phyloP scores from a whole-genome alignment of 2,113 vertebrate species.

The Coptodon bakossiorum region DNA sequence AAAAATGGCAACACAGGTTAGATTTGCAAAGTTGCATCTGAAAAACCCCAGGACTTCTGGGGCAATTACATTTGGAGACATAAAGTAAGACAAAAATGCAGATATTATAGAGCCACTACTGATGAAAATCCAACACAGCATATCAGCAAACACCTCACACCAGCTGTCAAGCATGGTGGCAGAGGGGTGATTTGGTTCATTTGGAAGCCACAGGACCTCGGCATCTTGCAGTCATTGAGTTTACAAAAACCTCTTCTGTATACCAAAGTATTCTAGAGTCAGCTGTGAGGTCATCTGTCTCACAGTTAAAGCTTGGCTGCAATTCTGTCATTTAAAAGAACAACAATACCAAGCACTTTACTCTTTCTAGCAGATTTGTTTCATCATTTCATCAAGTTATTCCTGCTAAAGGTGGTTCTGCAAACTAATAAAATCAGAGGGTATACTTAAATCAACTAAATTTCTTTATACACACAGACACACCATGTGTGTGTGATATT shows the following conservation, averaged over 20 bases:
- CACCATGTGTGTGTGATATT: neutral
- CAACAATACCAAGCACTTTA: neutral
- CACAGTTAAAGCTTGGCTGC: neutral
- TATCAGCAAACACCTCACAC: neutral
- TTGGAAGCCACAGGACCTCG: neutral
- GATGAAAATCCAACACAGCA: neutral
- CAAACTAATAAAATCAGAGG: neutral
- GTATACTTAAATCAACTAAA: neutral
- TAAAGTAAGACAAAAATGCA: neutral
- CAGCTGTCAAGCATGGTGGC: neutral
- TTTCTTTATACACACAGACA: neutral
- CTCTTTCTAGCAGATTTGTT: neutral
- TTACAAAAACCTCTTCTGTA: neutral
- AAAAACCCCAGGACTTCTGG: neutral
- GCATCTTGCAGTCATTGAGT: neutral
- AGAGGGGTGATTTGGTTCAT: neutral
- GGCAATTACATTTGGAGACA: neutral
- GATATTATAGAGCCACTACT: neutral
- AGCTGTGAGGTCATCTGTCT: neutral
- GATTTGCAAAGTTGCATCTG: neutral
- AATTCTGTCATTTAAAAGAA: neutral
- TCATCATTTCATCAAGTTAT: neutral
- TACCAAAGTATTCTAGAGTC: neutral
- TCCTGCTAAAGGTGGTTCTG: neutral
- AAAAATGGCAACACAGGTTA: neutral